A percentile compares a stretch with the other conserved stretches of the same genome.
Conservation (phyloP, 2,113 vertebrate species). For the Microcebus griseorufus region DNA sequence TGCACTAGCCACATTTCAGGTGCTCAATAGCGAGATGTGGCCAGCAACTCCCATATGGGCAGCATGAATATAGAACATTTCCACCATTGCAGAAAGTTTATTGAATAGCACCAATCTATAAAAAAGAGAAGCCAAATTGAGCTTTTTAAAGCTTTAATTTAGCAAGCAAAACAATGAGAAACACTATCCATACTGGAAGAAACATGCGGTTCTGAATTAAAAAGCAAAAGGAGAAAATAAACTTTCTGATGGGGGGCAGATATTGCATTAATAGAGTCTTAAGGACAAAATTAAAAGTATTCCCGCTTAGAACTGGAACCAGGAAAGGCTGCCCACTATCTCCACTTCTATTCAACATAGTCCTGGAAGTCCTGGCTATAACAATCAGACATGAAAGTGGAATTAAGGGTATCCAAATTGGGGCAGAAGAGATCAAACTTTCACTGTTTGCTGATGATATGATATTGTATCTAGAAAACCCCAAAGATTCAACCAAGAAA, state of each 20-base stretch:
- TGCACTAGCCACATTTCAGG: not conserved
- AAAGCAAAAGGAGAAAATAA: not conserved
- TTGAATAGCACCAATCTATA: not conserved
- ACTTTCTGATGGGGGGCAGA: not conserved
- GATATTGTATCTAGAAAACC: too few species aligned
- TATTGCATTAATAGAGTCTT: not conserved
- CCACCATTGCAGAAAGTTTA: not conserved
- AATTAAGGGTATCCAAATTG: too few species aligned
- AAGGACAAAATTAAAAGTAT: not conserved
- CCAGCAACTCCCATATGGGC: not conserved
- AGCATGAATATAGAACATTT: not conserved
- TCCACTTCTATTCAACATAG: too few species aligned
- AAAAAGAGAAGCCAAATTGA: not conserved
- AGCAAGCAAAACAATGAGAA: not conserved
- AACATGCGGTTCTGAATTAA: not conserved
- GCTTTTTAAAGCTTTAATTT: slow-evolving; percentile 36
- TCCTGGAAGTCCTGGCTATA: too few species aligned
- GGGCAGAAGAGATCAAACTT: too few species aligned
- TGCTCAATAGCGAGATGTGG: not conserved
- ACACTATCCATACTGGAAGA: not conserved
- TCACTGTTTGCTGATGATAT: too few species aligned
- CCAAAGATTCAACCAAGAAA: too few species aligned
- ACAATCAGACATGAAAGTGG: too few species aligned
- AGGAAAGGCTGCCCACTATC: too few species aligned
- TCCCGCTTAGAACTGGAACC: too few species aligned